Evolutionary conservation across 2,797 vertebrate species (phyloP).

Genomic region (Synaphobranchus kaupii): DNA sequence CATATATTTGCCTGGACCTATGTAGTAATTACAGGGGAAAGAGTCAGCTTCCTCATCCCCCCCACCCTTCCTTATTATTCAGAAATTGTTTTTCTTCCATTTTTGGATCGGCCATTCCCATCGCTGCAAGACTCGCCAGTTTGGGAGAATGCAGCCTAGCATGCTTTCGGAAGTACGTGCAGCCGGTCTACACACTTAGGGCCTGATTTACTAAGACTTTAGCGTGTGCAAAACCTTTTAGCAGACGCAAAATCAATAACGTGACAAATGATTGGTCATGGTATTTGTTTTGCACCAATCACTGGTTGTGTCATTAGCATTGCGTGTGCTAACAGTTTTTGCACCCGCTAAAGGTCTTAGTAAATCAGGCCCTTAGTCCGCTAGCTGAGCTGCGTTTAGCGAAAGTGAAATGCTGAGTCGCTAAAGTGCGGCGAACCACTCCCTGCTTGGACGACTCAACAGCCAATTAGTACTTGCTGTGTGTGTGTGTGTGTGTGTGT

Average conservation of each 20-base stretch:
- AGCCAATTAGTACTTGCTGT: not conserved
- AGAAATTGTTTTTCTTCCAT: not conserved
- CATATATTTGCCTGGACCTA: not conserved
- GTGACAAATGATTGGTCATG: no score
- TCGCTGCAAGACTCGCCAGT: not conserved
- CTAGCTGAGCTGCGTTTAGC: no score
- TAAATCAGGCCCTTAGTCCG: no score
- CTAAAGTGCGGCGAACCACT: not conserved
- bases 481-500: not conserved
- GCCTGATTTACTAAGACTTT: no score
- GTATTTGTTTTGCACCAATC: no score
- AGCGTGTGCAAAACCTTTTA: no score
- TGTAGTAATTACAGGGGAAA: not conserved
- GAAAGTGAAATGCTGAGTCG: not conserved
- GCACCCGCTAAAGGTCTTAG: no score
- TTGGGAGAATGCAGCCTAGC: not conserved
- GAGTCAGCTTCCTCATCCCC: not conserved
- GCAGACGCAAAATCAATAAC: no score
- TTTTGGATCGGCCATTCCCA: not conserved
- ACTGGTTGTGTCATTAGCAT: no score
- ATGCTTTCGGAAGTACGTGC: not conserved
- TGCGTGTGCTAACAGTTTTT: no score
- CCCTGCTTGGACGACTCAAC: not conserved
- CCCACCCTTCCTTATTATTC: rapidly evolving
- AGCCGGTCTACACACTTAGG: not conserved